Evolutionary conservation across 2,113 vertebrate genomes (phyloP), one percentile per base, ranked within the genome.

Genomic region (Morone chrysops): DNA sequence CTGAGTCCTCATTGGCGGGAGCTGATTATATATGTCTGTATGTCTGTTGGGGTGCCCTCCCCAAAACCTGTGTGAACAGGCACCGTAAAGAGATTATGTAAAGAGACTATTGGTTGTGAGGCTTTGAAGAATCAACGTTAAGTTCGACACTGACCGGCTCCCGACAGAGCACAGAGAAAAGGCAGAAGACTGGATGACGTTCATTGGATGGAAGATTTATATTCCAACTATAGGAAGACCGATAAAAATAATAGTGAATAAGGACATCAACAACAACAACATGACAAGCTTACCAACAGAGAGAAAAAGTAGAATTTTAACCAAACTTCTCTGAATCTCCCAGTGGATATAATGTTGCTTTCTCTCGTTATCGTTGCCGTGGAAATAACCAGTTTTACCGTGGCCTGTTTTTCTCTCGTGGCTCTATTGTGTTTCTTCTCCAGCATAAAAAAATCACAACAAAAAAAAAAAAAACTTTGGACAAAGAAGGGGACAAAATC

Each of bases 391-490:
- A 84, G 93, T 93, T 94, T 92, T 91, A 91, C 84, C 76, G 92
- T 94, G 94, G 93, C 90, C 93, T 92, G 91, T 94, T 92, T 90
- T 87, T 93, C 86, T 94, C 91, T 94, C 38, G 92, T 93, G 90
- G 88, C 87, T 93, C 90, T 92, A 84, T 92, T 80, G 90, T 93
- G 91, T 94, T 92, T 94, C 91, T 93, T 92, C 84, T 94, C 90
- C 90, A 92, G 92, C 90, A 89, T 92, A 89, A 90, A 89, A 84
- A 88, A 87, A 70, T 75, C 78, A 80, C 71, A 84, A 87, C 36
- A 76, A 48, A 84, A 78, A 83, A 50, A 66, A 45, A 66, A 60
- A 80, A 90, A 22, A 79, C 82, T 86, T 74, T 91, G 91, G 89
- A 90, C 87, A 87, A 84, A 89, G 69, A 87, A 82, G 76, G 84